phyloP scores from a whole-genome alignment of 2,888 invertebrate species.

The Gastracanthus pulcherrimus region DNA sequence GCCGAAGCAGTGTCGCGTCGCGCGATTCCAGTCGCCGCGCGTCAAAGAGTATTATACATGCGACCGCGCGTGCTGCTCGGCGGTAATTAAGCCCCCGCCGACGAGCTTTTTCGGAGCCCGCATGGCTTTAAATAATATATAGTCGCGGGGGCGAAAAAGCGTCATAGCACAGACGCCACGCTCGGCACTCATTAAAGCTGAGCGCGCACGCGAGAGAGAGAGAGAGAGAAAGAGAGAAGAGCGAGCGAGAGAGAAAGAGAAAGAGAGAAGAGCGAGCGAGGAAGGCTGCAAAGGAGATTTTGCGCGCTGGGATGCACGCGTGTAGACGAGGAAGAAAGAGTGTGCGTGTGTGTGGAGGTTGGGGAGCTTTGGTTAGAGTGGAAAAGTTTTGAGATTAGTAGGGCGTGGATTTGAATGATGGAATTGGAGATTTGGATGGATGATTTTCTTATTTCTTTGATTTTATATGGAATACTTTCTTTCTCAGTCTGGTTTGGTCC shows the following conservation, averaged over 20 bases:
- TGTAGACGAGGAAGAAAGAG: too few species aligned
- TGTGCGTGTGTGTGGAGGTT: too few species aligned
- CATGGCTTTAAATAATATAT: conserved; percentile 70
- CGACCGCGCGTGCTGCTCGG: not conserved
- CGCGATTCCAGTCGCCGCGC: conserved; percentile 54
- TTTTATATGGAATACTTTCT: not conserved
- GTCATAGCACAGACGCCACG: not conserved
- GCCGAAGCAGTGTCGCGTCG: conserved; percentile 65
- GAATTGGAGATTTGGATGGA: too few species aligned
- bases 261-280: not conserved
- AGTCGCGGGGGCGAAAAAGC: conserved; percentile 3
- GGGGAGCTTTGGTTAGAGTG: too few species aligned
- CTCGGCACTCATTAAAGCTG: conserved; percentile 19
- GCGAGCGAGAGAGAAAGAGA: not conserved
- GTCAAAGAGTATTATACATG: conserved; percentile 28
- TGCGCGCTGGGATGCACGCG: too few species aligned
- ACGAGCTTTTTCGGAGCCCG: conserved; percentile 67
- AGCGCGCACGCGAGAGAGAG: not conserved
- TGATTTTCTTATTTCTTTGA: not conserved
- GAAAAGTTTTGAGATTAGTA: not conserved
- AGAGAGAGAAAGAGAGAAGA: too few species aligned
- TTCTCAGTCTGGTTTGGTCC: too few species aligned
- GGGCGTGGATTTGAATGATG: too few species aligned
- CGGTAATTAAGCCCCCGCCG: conserved; percentile 52
- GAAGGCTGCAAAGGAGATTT: not conserved